Percentiles rank a stretch among this genome's conserved stretches.
phyloP scores from a whole-genome alignment of 92 coral and sea anemone species.

The Porites lobata region DNA sequence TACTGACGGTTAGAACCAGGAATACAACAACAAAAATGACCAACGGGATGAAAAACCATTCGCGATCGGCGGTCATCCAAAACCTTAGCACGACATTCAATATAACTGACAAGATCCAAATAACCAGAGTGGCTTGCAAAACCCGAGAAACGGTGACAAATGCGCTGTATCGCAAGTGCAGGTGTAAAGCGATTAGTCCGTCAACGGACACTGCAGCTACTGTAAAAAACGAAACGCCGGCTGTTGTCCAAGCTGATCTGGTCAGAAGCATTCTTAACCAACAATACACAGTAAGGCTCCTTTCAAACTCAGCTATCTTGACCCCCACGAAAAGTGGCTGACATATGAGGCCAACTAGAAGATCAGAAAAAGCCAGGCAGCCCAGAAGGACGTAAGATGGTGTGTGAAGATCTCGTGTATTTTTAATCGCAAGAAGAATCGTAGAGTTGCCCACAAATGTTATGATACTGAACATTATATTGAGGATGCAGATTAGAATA shows the following conservation, averaged over 20 bases:
- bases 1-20: background rate
- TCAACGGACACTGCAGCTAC: constrained; percentile 30
- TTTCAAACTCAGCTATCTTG: constrained; percentile 31
- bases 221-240: constrained; percentile 38
- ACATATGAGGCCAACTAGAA: constrained; percentile 38
- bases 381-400: constrained; percentile 46
- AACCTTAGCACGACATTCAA: constrained; percentile 2
- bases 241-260: constrained; percentile 27
- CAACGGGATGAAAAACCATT: background rate
- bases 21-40: constrained; percentile 1
- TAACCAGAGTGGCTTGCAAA: background rate
- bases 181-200: constrained; percentile 42
- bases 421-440: constrained; percentile 15
- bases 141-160: constrained; percentile 33
- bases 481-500: constrained; percentile 14
- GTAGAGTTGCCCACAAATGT: constrained; percentile 23
- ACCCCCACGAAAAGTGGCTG: constrained; percentile 44
- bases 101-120: constrained; percentile 21
- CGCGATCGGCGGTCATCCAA: background rate
- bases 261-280: constrained; percentile 9
- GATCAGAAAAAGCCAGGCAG: constrained; percentile 45
- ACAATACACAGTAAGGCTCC: constrained; percentile 7
- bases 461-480: constrained; percentile 17
- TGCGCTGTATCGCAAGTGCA: constrained; percentile 42
- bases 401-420: constrained; percentile 16